phyloP scores from a whole-genome alignment of 2,113 vertebrate genomes.

The Amphiprion ocellaris region DNA sequence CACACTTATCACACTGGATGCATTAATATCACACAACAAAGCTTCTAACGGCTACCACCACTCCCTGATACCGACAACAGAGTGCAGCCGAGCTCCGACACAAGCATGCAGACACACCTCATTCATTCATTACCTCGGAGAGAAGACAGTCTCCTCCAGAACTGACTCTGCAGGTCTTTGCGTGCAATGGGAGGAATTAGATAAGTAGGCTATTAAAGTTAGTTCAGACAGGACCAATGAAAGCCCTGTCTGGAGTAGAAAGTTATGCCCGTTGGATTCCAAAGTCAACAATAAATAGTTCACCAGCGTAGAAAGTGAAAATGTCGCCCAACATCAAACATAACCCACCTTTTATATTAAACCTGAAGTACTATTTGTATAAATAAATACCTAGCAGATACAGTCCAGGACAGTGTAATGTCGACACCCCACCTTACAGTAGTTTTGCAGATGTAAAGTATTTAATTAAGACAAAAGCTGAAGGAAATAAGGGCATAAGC shows the following conservation, averaged over 20 bases:
- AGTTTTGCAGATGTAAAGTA: too few relatives aligned
- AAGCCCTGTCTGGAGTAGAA: not conserved
- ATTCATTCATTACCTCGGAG: conserved; percentile 66
- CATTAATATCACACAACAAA: conserved; percentile 31
- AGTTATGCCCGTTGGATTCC: not conserved
- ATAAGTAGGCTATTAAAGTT: conserved; percentile 49
- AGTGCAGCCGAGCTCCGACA: conserved; percentile 36
- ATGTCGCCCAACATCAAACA: not conserved
- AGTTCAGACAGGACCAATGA: not conserved
- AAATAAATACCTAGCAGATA: too few relatives aligned
- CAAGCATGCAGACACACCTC: conserved; percentile 66
- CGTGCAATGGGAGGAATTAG: conserved; percentile 58
- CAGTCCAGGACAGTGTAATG: too few relatives aligned
- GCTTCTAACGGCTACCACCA: conserved; percentile 12
- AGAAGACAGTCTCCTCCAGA: conserved; percentile 67
- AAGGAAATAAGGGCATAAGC: too few relatives aligned
- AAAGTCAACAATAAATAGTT: conserved; percentile 12
- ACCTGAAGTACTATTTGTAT: too few relatives aligned
- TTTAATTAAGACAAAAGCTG: too few relatives aligned
- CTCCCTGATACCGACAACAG: conserved; percentile 10
- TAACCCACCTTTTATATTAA: too few relatives aligned
- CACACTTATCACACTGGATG: conserved; percentile 11
- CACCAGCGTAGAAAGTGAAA: not conserved
- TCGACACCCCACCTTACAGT: too few relatives aligned
- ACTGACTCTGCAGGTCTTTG: conserved; percentile 69